Evolutionary conservation across 2,888 invertebrate genomes (phyloP).

Genomic region (Cerastis rubricosa): DNA sequence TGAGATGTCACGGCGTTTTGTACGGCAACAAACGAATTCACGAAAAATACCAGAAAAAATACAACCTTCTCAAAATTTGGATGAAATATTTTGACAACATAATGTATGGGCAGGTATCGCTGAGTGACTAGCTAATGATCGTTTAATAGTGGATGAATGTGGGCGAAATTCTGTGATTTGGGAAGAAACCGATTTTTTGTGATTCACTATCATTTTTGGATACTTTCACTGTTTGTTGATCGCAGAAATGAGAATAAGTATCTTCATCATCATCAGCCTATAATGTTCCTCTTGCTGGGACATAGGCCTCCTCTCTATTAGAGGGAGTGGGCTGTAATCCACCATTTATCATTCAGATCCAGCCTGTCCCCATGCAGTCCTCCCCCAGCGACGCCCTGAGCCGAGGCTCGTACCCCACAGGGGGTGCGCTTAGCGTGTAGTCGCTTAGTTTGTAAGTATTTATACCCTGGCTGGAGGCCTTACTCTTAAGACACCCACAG

Average conservation of each 20-base stretch:
- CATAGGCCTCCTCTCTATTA: no score
- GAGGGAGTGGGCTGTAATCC: no score
- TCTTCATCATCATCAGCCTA: no score
- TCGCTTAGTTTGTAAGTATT: no score
- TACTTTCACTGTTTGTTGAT: conserved; percentile 28
- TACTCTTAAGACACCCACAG: no score
- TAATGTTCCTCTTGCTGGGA: no score
- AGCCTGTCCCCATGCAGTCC: no score
- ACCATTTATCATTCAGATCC: no score
- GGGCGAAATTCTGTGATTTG: conserved; percentile 40
- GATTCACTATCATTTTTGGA: background rate
- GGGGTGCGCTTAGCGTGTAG: no score
- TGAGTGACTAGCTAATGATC: conserved; percentile 84
- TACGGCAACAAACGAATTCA: conserved; percentile 85
- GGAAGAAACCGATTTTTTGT: background rate
- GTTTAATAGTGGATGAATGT: conserved; percentile 78
- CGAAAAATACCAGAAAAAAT: conserved; percentile 81
- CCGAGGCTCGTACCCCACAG: no score
- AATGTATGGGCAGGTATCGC: conserved; percentile 86
- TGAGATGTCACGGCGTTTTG: conserved; percentile 87
- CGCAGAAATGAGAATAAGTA: background rate
- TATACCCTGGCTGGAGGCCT: no score
- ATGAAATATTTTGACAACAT: conserved; percentile 90
- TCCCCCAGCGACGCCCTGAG: no score
- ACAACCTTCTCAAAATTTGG: conserved; percentile 71